A percentile compares a stretch with the other conserved stretches of the same genome.
These are phyloP conservation scores for Charanyca ferruginea DNA, from an alignment of 2,888 invertebrate species.

Conservation along the genomic window DNA sequence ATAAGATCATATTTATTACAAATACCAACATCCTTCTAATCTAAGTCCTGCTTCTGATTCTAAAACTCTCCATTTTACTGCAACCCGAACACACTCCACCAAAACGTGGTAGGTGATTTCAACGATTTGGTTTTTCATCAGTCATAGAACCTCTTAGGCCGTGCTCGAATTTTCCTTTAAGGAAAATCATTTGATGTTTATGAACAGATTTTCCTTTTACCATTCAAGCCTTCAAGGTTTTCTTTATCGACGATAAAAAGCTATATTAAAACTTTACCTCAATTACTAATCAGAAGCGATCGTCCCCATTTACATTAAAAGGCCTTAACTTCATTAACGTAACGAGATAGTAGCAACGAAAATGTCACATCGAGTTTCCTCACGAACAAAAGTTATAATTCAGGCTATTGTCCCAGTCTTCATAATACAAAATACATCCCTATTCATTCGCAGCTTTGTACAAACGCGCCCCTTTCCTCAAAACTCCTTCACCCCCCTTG, in stretches of 20 bases:
- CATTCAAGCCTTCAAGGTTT: constrained; percentile 1
- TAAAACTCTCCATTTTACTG: too few species aligned
- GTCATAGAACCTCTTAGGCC: neutral
- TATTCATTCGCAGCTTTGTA: constrained; percentile 86
- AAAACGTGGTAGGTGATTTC: too few species aligned
- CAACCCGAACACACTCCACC: too few species aligned
- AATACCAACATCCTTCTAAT: too few species aligned
- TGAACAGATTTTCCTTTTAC: constrained; percentile 23
- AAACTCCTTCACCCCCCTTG: constrained; percentile 82
- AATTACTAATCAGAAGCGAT: constrained; percentile 35
- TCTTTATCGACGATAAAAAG: neutral
- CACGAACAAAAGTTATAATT: constrained; percentile 81
- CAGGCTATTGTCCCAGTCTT: constrained; percentile 78
- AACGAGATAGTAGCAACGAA: constrained; percentile 70
- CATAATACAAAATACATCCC: constrained; percentile 85
- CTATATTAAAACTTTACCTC: constrained; percentile 18
- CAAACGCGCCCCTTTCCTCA: constrained; percentile 85
- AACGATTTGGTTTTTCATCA: neutral
- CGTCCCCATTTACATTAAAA: constrained; percentile 60
- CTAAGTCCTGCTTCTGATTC: too few species aligned
- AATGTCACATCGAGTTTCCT: constrained; percentile 76
- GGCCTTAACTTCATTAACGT: constrained; percentile 71
- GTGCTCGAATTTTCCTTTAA: neutral
- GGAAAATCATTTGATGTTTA: constrained; percentile 1
- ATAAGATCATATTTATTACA: too few species aligned